Percentiles rank a stretch among this genome's conserved stretches.
These are phyloP conservation scores for Pasiphila rectangulata DNA, from an alignment of 2,888 invertebrate genomes.

Conservation along the genomic window DNA sequence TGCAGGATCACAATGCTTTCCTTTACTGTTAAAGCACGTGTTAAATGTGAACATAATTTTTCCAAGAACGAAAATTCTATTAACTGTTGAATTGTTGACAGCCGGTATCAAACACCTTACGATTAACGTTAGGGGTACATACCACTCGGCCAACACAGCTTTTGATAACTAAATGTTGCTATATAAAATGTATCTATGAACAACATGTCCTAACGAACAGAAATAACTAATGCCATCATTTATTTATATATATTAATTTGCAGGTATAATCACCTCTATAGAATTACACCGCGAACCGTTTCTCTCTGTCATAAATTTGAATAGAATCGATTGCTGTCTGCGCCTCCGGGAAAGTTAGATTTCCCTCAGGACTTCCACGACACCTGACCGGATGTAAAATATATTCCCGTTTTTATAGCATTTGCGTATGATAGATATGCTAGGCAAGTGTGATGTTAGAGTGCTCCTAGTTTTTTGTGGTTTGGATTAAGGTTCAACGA, in stretches of 20 bases:
- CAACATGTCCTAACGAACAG: background rate
- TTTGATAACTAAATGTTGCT: background rate
- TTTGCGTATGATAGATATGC: constrained; percentile 43
- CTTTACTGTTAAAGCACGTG: too few relatives aligned
- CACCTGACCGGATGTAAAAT: constrained; percentile 80
- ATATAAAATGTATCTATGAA: background rate
- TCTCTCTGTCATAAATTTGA: constrained; percentile 80
- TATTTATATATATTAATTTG: too few relatives aligned
- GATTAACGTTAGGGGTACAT: too few relatives aligned
- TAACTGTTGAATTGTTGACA: too few relatives aligned
- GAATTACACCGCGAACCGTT: constrained; percentile 55
- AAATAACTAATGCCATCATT: background rate
- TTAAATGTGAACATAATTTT: too few relatives aligned
- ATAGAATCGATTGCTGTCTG: constrained; percentile 81
- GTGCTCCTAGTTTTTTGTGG: too few relatives aligned
- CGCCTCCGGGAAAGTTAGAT: constrained; percentile 80
- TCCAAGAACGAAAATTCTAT: too few relatives aligned
- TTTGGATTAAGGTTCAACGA: too few relatives aligned
- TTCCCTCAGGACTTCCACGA: constrained; percentile 76
- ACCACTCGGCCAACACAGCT: too few relatives aligned
- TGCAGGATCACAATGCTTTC: too few relatives aligned
- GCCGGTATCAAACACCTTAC: too few relatives aligned
- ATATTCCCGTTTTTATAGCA: constrained; percentile 68
- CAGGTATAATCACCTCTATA: constrained; percentile 46
- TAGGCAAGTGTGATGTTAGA: constrained; percentile 19